These are phyloP conservation scores for Typhlichthys subterraneus DNA, from an alignment of 2,797 vertebrate genomes.

Conservation along the genomic window DNA sequence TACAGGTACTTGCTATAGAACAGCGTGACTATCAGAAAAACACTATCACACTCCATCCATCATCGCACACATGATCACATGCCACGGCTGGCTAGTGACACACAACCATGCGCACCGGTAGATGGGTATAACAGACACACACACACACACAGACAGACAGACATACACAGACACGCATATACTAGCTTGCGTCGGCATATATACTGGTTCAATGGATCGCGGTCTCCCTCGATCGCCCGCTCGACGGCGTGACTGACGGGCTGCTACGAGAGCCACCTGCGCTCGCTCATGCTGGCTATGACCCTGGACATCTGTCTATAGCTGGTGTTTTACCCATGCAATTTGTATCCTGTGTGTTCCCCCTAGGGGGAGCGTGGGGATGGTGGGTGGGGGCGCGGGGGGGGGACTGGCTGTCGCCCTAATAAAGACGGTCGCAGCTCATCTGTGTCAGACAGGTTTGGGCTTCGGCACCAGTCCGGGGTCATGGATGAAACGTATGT, in stretches of 20 bases:
- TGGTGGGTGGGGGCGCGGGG: not conserved
- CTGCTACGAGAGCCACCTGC: constrained; percentile 80
- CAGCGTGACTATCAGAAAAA: constrained; percentile 20
- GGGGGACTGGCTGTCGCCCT: constrained; percentile 57
- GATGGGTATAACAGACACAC: not conserved
- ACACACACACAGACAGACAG: constrained; percentile 9
- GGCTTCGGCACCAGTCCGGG: constrained; percentile 18
- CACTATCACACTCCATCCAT: constrained; percentile 32
- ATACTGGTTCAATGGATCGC: constrained; percentile 38
- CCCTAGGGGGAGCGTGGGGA: constrained; percentile 23
- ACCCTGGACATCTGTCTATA: constrained; percentile 72
- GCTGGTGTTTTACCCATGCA: constrained; percentile 40
- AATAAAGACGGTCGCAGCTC: constrained; percentile 68
- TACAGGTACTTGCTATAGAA: constrained; percentile 21
- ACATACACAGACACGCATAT: constrained; percentile 15
- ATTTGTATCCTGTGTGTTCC: constrained; percentile 3
- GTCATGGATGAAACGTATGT: constrained; percentile 57
- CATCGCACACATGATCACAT: constrained; percentile 23
- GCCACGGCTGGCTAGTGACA: constrained; percentile 17
- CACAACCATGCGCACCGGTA: constrained; percentile 1
- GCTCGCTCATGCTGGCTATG: constrained; percentile 61
- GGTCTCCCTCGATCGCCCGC: constrained; percentile 45
- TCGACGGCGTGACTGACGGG: constrained; percentile 68
- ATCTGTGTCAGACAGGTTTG: constrained; percentile 52
- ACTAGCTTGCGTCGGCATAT: too few species aligned